Base-by-base conservation (phyloP, 2,113 vertebrate genomes). In the Cichladusa arquata region DNA sequence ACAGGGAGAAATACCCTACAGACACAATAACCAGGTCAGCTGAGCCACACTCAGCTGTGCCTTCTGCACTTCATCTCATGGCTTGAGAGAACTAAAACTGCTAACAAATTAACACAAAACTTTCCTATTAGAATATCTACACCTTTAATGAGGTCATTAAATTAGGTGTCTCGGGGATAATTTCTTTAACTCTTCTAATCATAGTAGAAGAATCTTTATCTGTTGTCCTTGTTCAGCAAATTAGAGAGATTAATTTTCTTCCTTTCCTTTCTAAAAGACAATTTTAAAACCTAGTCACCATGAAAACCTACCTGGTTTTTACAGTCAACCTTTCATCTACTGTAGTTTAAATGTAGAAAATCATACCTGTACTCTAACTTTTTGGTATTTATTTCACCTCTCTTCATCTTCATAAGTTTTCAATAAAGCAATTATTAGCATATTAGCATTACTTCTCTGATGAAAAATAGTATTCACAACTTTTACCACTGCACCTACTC, bases 11-110 rank as follows among this genome's bases (percentile, higher is more conserved):
- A 90, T 74, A 91, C 69, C 90, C 93, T 73, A 61, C 69, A 81
- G 81, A 89, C 57, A 45, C n/a, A 90, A 69, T 57, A 97, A 84
- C 48, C 86, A 95, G 96, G 95, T 97, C 95, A 96, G 22, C 86
- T 42, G 62, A 91, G 73, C 64, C 88, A 72, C 71, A 17, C 74
- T 78, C 50, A 96, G 79, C 83, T 85, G 56, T 25, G 74, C 25
- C 33, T 78, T 22, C 86, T 71, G 61, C 10, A 87, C 38, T 3
- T 96, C 92, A 72, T 57, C 62, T 56, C 17, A 2, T 13, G 50
- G 40, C 54, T 65, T 15, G 6, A 81, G 60, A 74, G 45, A 92
- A 82, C 47, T 73, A 25, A 79, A 62, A 66, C 28, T 66, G 15
- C 24, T 5, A 57, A 56, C 29, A 81, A 93, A 85, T 92, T 85